Percentiles rank a stretch among this genome's conserved stretches.
phyloP scores from a whole-genome alignment of 2,888 invertebrate genomes.

The Meteorus cinctellus region DNA sequence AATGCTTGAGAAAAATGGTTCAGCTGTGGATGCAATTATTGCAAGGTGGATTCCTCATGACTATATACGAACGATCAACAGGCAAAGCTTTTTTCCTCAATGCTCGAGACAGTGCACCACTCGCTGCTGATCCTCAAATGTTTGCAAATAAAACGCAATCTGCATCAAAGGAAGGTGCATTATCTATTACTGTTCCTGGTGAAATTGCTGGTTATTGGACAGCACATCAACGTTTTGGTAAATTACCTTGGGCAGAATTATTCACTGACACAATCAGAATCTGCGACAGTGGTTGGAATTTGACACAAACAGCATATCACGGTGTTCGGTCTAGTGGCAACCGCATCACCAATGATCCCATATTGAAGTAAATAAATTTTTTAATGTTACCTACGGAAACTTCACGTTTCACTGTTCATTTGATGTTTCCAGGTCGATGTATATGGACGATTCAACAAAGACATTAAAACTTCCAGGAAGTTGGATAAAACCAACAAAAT shows the following conservation, averaged over 20 bases:
- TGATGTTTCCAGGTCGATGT: slow-evolving; percentile 77
- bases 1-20: slow-evolving; percentile 81
- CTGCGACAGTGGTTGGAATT: slow-evolving; percentile 82
- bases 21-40: slow-evolving; percentile 88
- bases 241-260: slow-evolving; percentile 85
- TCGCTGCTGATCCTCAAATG: slow-evolving; percentile 81
- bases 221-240: slow-evolving; percentile 84
- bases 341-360: slow-evolving; percentile 77
- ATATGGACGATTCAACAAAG: slow-evolving; percentile 77
- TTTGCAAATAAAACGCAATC: slow-evolving; percentile 74
- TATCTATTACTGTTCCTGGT: slow-evolving; percentile 89
- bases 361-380: slow-evolving; percentile 74
- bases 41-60: slow-evolving; percentile 92
- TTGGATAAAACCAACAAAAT: slow-evolving; percentile 77
- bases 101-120: slow-evolving; percentile 87
- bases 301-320: slow-evolving; percentile 79
- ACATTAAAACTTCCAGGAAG: slow-evolving; percentile 77
- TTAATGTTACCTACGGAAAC: neutral
- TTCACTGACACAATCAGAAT: slow-evolving; percentile 87
- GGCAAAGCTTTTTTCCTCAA: slow-evolving; percentile 79
- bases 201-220: slow-evolving; percentile 90
- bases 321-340: slow-evolving; percentile 75
- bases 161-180: slow-evolving; percentile 71
- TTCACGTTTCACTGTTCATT: slow-evolving; percentile 28
- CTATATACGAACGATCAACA: slow-evolving; percentile 81